Percentiles rank a stretch among this genome's conserved stretches.
phyloP scores from a whole-genome alignment of 2,888 invertebrate species.

The Aspidiotus destructor region DNA sequence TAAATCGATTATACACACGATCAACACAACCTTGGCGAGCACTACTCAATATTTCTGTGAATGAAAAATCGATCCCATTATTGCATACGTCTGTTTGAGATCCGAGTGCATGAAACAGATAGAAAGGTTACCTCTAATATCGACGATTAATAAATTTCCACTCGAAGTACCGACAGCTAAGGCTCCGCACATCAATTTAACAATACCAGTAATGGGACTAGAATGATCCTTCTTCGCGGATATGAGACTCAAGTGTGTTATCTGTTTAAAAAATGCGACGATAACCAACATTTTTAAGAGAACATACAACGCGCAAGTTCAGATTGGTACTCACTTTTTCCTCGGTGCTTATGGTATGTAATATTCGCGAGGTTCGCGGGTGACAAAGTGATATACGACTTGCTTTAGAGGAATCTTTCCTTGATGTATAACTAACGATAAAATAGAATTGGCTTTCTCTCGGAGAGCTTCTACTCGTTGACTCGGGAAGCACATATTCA shows the following conservation, averaged over 20 bases:
- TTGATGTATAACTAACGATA: conserved; percentile 18
- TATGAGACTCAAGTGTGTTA: conserved; percentile 25
- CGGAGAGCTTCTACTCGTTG: neutral
- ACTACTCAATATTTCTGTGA: conserved; percentile 14
- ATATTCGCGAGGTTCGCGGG: conserved; percentile 24
- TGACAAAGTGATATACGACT: conserved; percentile 30
- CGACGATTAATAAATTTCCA: conserved; percentile 24
- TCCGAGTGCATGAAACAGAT: neutral
- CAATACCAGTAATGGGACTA: conserved; percentile 15
- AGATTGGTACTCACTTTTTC: conserved; percentile 11
- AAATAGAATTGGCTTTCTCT: conserved; percentile 20
- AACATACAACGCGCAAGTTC: neutral
- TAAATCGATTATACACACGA: conserved; percentile 9
- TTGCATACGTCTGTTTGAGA: neutral
- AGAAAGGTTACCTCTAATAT: conserved; percentile 22
- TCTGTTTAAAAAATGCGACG: neutral
- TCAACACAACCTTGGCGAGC: neutral
- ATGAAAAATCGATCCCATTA: neutral
- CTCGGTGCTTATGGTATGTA: conserved; percentile 26
- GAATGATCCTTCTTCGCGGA: conserved; percentile 18
- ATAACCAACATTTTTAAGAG: neutral
- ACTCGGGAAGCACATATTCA: conserved; percentile 11
- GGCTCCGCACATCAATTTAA: conserved; percentile 26
- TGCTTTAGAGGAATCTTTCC: conserved; percentile 10
- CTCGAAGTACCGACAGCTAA: conserved; percentile 18